Base-by-base conservation (phyloP, 2,113 vertebrate species). In the Rhynchomys soricoides region DNA sequence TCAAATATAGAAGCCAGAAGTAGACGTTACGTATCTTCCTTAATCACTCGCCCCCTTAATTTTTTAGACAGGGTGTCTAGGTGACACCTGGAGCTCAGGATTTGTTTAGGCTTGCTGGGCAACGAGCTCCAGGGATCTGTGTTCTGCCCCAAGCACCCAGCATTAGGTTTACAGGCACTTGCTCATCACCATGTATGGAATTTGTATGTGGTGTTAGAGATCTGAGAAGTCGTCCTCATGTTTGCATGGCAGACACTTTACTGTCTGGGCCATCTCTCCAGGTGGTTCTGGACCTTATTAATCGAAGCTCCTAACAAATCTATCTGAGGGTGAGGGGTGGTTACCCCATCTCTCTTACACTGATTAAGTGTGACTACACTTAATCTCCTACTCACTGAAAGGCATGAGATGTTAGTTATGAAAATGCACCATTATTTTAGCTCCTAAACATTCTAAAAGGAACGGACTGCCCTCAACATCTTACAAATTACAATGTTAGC, bases 361-460 rank as follows among this genome's bases (percentile, higher is more conserved):
- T 66, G 59, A 93, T 62, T 48, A 90, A 82, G 37, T 13, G 52
- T 19, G n/a, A 91, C 34, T 29, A 19, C 75, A 37, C 59, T 12
- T 83, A 83, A 86, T 21, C 68, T 83, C n/a, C 37, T 29, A 24
- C 9, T 29, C 26, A 55, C 1, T 68, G 37, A 40, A 34, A 4
- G 10, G 45, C 0, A 29, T 11, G 48, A 82, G 71, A 59, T 8
- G 29, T 48, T 78, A 55, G 17, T 52, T 48, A 48, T 64, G 34
- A 66, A 66, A 66, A 21, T 26, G 29, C 16, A 70, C 45, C 3
- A 15, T 48, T 68, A 40, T 7, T 52, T 40, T 70, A 64, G 50
- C 50, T 90, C 10, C 55, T 83, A 71, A 90, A 94, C 43, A 86
- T 82, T 43, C n/a, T 79, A 55, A 78, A 96, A 45, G 50, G 86